These are phyloP conservation scores for Eristalinus aeneus DNA, from an alignment of 2,888 invertebrate genomes.

Conservation along the genomic window DNA sequence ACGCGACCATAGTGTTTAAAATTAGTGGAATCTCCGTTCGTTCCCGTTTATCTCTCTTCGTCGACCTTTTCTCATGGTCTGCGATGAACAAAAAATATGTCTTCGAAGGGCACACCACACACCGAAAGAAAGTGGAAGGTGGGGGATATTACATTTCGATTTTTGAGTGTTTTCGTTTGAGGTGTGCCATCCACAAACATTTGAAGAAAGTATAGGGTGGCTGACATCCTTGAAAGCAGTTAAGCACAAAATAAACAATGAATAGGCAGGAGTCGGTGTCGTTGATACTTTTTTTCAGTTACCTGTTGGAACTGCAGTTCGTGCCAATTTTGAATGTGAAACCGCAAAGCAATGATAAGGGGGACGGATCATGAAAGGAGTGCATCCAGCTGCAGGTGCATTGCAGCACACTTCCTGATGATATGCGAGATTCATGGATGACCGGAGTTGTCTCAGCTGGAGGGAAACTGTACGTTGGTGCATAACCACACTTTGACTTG, in stretches of 20 bases:
- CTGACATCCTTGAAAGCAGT: not conserved
- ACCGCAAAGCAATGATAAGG: not conserved
- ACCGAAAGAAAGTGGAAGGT: not conserved
- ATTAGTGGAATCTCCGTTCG: not conserved
- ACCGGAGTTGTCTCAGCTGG: not conserved
- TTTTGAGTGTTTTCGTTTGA: not conserved
- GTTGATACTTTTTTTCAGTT: not conserved
- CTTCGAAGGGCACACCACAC: not conserved
- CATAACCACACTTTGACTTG: not conserved
- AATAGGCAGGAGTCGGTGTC: not conserved
- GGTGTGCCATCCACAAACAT: not conserved
- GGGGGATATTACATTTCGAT: not conserved
- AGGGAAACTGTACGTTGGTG: not conserved
- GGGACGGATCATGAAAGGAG: not conserved
- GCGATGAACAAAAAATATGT: not conserved
- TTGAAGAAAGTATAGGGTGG: not conserved
- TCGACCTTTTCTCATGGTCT: not conserved
- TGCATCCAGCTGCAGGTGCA: not conserved
- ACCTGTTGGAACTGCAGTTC: not conserved
- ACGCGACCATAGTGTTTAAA: conserved; percentile 2
- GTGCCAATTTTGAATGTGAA: not conserved
- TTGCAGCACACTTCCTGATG: not conserved
- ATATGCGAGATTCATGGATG: not conserved
- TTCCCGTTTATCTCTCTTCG: not conserved
- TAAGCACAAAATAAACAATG: not conserved